Conservation (phyloP, 2,888 invertebrate species). For the Drosophila paracracens region DNA sequence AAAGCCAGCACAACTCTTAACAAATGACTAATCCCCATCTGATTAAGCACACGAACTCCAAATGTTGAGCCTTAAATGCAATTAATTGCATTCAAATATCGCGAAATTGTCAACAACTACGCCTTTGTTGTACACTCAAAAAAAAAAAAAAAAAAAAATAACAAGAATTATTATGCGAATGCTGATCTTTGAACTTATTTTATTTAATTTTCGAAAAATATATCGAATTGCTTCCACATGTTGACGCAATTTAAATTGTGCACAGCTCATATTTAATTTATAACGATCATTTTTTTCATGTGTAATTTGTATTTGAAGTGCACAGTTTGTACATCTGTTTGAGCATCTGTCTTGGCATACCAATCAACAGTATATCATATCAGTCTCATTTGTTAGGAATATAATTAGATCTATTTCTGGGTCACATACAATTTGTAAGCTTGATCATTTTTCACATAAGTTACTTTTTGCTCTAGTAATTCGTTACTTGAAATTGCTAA, state of each 20-base stretch:
- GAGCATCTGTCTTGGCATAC: background rate
- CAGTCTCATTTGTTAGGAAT: background rate
- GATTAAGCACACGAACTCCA: background rate
- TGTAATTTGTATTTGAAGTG: background rate
- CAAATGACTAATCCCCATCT: constrained; percentile 30
- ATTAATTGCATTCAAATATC: background rate
- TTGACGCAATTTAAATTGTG: background rate
- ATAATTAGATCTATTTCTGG: background rate
- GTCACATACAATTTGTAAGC: background rate
- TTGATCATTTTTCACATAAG: background rate
- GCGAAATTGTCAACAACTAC: background rate
- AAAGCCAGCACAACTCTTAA: background rate
- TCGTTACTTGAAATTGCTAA: background rate
- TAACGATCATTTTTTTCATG: background rate
- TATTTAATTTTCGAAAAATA: background rate
- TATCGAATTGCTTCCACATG: background rate
- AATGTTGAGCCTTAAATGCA: background rate
- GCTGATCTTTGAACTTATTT: background rate
- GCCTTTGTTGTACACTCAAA: background rate
- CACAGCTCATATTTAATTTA: background rate
- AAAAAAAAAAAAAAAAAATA: background rate
- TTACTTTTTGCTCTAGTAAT: background rate
- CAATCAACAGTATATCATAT: background rate
- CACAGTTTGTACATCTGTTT: background rate
- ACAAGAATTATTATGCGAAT: background rate